Conservation (phyloP, 2,797 vertebrate genomes). For the Chelidonichthys spinosus region DNA sequence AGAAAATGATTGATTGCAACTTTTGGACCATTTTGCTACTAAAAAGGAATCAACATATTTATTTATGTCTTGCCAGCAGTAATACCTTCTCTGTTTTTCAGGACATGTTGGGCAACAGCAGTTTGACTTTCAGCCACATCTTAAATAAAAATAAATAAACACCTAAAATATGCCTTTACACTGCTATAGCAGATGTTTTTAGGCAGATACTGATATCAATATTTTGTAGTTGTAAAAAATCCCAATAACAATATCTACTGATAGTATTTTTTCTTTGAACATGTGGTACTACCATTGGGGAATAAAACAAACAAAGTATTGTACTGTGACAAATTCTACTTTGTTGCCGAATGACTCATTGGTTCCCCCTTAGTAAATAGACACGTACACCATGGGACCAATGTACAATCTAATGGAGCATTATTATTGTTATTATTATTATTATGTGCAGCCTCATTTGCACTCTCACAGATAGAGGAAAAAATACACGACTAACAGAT, state of each 20-base stretch:
- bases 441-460: neutral
- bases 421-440: neutral
- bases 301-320: neutral
- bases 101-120: neutral
- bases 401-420: neutral
- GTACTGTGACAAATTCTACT: slow-evolving; percentile 14
- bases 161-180: too few relatives aligned
- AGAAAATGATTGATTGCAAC: neutral
- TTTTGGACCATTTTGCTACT: neutral
- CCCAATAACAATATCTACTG: neutral
- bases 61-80: too few relatives aligned
- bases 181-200: too few relatives aligned
- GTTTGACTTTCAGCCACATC: neutral
- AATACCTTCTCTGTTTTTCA: too few relatives aligned
- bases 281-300: neutral
- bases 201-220: neutral
- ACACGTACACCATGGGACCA: neutral
- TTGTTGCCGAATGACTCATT: slow-evolving; percentile 13
- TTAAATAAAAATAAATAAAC: neutral
- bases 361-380: neutral
- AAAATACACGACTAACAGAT: neutral
- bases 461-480: neutral
- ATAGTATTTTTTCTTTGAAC: neutral
- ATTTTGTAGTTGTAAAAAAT: neutral
- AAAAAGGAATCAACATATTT: neutral